Conservation (phyloP, 2,888 invertebrate genomes). For the Ophion slaviceki region DNA sequence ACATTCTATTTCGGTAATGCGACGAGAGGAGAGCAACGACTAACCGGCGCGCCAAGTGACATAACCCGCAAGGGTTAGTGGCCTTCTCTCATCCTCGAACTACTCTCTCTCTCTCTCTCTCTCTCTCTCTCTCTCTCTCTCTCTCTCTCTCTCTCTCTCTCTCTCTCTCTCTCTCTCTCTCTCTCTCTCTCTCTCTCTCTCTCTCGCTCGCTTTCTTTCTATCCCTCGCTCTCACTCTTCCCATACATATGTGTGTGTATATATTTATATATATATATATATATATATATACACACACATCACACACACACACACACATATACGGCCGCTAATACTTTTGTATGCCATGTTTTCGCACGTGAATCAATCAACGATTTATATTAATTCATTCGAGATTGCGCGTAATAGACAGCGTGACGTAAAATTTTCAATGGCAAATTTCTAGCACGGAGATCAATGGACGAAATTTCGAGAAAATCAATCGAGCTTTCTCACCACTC, state of each 20-base stretch:
- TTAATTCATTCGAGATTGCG: constrained; percentile 34
- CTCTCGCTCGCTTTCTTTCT: too few species aligned
- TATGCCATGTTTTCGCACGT: constrained; percentile 42
- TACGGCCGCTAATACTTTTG: not conserved
- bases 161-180: too few species aligned
- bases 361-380: constrained; percentile 47
- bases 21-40: constrained; percentile 69
- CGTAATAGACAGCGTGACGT: constrained; percentile 4
- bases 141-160: too few species aligned
- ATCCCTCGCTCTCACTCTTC: too few species aligned
- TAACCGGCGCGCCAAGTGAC: constrained; percentile 73
- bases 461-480: too few species aligned
- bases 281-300: too few species aligned
- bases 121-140: too few species aligned
- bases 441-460: too few species aligned
- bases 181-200: not conserved
- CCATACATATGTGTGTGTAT: too few species aligned
- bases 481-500: too few species aligned
- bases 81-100: constrained; percentile 71
- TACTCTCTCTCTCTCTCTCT: not conserved
- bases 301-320: too few species aligned
- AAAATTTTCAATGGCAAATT: not conserved
- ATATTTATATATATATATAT: too few species aligned
- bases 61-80: constrained; percentile 79
- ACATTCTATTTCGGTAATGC: constrained; percentile 76